Evolutionary conservation across 2,113 vertebrate species (phyloP).

Genomic region (Andinoacara biseriatus): DNA sequence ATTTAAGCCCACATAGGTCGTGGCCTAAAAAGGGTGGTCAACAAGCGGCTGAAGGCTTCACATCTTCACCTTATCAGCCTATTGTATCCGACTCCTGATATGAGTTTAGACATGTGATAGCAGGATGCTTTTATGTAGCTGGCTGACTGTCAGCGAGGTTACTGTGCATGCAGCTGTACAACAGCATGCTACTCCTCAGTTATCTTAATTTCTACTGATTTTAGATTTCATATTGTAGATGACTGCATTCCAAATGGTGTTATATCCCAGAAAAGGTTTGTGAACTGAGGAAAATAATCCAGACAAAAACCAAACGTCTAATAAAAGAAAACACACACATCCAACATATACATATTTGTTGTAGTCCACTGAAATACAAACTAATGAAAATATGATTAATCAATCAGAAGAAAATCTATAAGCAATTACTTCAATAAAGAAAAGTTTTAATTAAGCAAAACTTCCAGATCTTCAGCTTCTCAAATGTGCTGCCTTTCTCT

Average conservation of each 20-base stretch:
- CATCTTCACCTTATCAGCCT: background rate
- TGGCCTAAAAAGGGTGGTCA: slow-evolving; percentile 12
- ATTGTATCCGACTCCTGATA: background rate
- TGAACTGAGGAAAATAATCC: too few species aligned
- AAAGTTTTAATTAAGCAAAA: background rate
- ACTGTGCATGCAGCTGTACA: background rate
- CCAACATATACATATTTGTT: too few species aligned
- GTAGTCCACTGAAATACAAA: too few species aligned
- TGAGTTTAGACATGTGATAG: slow-evolving; percentile 22
- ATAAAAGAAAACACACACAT: too few species aligned
- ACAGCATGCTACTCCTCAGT: background rate
- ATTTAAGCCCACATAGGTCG: slow-evolving; percentile 36
- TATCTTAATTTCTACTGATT: too few species aligned
- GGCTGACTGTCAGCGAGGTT: background rate
- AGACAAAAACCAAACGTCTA: too few species aligned
- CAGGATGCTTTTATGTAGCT: background rate
- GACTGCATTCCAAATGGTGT: too few species aligned
- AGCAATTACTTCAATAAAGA: too few species aligned
- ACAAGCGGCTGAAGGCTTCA: background rate
- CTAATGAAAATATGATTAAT: too few species aligned
- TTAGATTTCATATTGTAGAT: too few species aligned
- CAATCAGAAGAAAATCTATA: too few species aligned
- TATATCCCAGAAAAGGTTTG: too few species aligned
- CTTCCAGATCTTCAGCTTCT: background rate
- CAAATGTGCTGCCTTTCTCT: background rate